Conservation (phyloP, 1,140 invertebrate species). For the Chelonus insularis region DNA sequence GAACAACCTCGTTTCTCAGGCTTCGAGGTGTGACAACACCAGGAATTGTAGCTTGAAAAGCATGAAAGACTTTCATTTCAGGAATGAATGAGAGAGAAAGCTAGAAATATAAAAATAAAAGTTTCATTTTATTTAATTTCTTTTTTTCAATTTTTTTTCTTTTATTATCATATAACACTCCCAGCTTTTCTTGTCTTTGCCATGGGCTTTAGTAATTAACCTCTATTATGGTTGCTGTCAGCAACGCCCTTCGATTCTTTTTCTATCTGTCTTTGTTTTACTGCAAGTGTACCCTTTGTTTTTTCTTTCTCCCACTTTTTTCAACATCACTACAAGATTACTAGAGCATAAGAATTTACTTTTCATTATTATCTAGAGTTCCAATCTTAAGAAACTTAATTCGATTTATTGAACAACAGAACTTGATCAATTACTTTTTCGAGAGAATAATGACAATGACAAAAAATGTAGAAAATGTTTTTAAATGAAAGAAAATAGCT, state of each 20-base stretch:
- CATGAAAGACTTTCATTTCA: background rate
- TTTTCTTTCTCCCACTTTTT: background rate
- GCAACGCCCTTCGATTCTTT: constrained; percentile 21
- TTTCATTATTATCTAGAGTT: background rate
- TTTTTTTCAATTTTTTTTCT: background rate
- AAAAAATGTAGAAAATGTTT: no score
- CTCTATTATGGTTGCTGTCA: constrained; percentile 43
- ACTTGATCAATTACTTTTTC: no score
- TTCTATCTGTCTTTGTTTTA: background rate
- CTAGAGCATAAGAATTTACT: background rate
- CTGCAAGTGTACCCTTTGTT: background rate
- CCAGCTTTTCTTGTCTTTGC: constrained; percentile 32
- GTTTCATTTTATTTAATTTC: no score
- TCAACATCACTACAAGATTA: background rate
- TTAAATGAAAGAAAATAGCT: no score
- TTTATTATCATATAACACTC: constrained; percentile 8
- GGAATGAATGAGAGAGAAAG: constrained; percentile 9
- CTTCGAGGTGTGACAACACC: background rate
- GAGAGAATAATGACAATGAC: no score
- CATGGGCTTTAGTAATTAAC: constrained; percentile 40
- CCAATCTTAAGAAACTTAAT: constrained; percentile 25
- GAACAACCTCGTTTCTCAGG: background rate
- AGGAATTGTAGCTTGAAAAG: background rate
- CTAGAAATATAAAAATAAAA: background rate
- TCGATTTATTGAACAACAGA: constrained; percentile 9